Conservation (phyloP, 2,797 vertebrate genomes). For the Rousettus madagascariensis region DNA sequence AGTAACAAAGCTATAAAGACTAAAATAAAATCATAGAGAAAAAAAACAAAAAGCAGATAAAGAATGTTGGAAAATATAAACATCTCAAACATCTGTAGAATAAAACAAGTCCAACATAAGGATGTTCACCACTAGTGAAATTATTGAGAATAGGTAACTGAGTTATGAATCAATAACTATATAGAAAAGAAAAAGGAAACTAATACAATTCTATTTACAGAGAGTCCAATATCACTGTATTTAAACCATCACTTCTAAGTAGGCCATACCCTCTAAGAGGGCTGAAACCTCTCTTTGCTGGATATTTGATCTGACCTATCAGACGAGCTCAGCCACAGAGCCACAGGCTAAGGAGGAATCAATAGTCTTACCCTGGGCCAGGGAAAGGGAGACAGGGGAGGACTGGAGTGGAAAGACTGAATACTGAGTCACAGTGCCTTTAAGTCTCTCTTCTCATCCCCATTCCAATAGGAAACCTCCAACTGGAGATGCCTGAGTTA, state of each 20-base stretch:
- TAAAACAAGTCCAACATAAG: neutral
- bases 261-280: neutral
- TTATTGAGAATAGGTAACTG: neutral
- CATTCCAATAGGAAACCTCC: neutral
- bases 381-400: accelerated
- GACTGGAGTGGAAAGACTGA: neutral
- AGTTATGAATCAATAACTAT: neutral
- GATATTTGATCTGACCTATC: too few relatives aligned
- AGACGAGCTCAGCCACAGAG: neutral
- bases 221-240: neutral
- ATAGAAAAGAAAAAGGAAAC: neutral
- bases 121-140: neutral
- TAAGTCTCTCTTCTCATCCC: neutral
- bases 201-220: neutral
- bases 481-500: too few relatives aligned
- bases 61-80: neutral
- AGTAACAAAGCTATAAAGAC: neutral
- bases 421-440: neutral
- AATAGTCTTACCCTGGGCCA: accelerated
- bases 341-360: neutral
- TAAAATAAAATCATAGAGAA: neutral
- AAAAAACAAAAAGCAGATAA: neutral
- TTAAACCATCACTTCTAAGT: neutral
- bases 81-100: neutral
- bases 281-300: neutral